Conservation (phyloP, 2,113 vertebrate species). For the Embiotoca jacksoni region DNA sequence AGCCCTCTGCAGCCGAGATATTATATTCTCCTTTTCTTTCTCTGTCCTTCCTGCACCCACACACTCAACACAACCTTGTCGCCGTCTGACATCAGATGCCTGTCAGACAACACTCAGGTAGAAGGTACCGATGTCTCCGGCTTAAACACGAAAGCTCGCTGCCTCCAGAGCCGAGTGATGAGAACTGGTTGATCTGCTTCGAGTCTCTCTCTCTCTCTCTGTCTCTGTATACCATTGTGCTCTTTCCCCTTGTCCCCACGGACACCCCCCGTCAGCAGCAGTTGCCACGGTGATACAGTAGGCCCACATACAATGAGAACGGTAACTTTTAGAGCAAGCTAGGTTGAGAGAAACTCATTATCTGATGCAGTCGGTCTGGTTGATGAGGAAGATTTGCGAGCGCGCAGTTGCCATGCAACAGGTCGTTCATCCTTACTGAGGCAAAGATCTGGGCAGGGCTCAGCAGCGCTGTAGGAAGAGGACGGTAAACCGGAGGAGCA, state of each 20-base stretch:
- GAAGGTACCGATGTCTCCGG: not conserved
- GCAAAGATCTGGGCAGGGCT: constrained; percentile 54
- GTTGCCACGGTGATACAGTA: constrained; percentile 73
- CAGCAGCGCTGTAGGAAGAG: not conserved
- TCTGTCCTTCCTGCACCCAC: not conserved
- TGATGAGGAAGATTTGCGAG: constrained; percentile 54
- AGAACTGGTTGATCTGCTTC: constrained; percentile 35
- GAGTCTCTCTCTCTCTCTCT: constrained; percentile 12
- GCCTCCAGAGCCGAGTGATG: not conserved
- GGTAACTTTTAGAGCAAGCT: constrained; percentile 56
- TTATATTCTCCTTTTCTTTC: not conserved
- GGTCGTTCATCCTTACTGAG: constrained; percentile 47
- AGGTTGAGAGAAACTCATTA: constrained; percentile 55
- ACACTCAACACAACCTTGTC: not conserved
- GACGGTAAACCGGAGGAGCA: constrained; percentile 18
- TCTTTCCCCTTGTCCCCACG: constrained; percentile 50
- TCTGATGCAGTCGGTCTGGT: constrained; percentile 30
- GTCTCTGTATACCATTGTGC: constrained; percentile 45
- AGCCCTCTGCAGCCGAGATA: constrained; percentile 2
- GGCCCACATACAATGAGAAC: constrained; percentile 40
- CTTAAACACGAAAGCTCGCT: not conserved
- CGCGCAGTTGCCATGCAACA: constrained; percentile 87
- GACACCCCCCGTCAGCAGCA: constrained; percentile 10
- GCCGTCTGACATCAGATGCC: constrained; percentile 1
- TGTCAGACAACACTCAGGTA: constrained; percentile 24